Base-by-base conservation (phyloP, 2,888 invertebrate species). In the Oxyscelio sp. region DNA sequence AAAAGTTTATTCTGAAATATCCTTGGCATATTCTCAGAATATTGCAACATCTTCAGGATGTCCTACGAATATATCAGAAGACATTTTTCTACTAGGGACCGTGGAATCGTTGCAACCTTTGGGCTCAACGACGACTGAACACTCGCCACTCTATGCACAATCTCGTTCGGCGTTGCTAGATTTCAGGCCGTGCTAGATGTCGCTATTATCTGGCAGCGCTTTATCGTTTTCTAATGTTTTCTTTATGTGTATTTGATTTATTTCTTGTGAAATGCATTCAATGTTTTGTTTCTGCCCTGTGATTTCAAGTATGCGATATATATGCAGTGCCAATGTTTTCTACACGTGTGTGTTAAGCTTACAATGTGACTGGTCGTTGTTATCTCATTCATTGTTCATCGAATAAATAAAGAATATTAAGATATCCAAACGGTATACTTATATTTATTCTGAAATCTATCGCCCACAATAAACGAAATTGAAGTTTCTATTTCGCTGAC, bases 181-280 rank as follows among this genome's bases (percentile, higher is more conserved):
- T 61, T 31, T 70, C 45, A 56, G 19, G 68, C 34, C 52, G 19
- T 50, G 40, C n/a, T 40, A 19, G 19, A 24, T 34, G 54, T 21
- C 45, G 54, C 54, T 61, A 52, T 58, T 38, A 21, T 75, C 65
- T 75, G 43, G 65, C 58, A 52, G 58, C 65, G 75, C 45, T 58
- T 56, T n/a, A n/a, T 40, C 68, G 70, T 77, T 43, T 34, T 48
- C 52, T 75, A 68, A 68, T 63, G 24, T 75, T 65, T 63, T 78
- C 52, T 24, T 17, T 50, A 38, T 40, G 40, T 78, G 61, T 61
- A 11, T 70, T 78, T 78, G 45, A 15, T 79, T 79, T 40, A 21
- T 63, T 71, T 63, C 52, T 58, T 83, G 71, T 80, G 59, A 70
- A 38, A 11, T 84, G 80, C 82, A 73, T 59, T 81, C 81, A 50